These are phyloP conservation scores for Apodemia hepburni DNA, from an alignment of 2,888 invertebrate species.

Conservation along the genomic window DNA sequence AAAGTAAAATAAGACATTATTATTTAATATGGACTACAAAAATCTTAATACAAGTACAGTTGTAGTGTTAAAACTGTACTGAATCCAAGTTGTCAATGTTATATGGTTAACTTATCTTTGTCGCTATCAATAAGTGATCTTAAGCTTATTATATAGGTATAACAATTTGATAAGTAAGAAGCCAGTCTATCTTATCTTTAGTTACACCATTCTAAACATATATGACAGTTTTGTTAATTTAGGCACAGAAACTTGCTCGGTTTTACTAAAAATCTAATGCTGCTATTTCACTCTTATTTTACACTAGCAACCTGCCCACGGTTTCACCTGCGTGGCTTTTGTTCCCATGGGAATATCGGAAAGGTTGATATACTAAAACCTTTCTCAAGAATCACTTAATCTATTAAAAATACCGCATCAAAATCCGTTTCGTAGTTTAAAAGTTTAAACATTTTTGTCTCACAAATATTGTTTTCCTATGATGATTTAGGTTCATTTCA, in stretches of 20 bases:
- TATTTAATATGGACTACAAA: conserved; percentile 39
- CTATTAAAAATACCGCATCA: no score
- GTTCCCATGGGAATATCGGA: no score
- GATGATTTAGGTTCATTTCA: no score
- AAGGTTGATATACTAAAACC: no score
- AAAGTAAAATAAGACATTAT: conserved; percentile 57
- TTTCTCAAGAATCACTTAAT: no score
- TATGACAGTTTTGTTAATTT: conserved; percentile 29
- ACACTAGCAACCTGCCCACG: no score
- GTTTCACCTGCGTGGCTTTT: no score
- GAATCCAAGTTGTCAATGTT: conserved; percentile 47
- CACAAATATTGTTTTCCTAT: no score
- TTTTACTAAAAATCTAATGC: neutral
- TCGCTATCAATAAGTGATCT: conserved; percentile 68
- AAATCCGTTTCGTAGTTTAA: no score
- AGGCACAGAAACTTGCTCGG: conserved; percentile 22
- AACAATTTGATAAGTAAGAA: conserved; percentile 64
- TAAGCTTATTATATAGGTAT: conserved; percentile 72
- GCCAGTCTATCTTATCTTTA: conserved; percentile 64
- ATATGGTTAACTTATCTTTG: conserved; percentile 58
- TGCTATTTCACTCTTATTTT: no score
- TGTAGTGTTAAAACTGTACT: conserved; percentile 50
- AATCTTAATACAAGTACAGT: conserved; percentile 46
- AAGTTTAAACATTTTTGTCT: no score
- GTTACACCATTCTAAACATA: conserved; percentile 50